Evolutionary conservation across 2,888 invertebrate genomes (phyloP).

Genomic region (Papilio elwesi): DNA sequence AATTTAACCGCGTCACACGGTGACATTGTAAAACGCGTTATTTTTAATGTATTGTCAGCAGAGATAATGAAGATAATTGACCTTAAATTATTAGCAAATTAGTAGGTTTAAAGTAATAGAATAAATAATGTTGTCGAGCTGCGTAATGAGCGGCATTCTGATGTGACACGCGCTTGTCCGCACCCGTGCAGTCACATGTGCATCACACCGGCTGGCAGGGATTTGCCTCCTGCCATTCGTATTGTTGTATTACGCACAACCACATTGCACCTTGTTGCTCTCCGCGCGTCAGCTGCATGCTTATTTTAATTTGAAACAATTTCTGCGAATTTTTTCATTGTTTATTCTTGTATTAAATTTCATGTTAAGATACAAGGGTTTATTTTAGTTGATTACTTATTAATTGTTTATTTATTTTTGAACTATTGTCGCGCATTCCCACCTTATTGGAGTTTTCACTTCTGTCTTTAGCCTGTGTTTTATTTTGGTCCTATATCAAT

Average conservation of each 20-base stretch:
- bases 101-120: slow-evolving; percentile 78
- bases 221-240: not conserved
- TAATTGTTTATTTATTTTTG: too few species aligned
- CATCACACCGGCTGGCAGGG: slow-evolving; percentile 33
- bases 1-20: slow-evolving; percentile 71
- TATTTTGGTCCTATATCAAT: too few species aligned
- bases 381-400: too few species aligned
- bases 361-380: too few species aligned
- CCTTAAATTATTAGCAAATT: slow-evolving; percentile 80
- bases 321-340: too few species aligned
- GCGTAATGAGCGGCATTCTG: slow-evolving; percentile 62
- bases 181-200: slow-evolving; percentile 37
- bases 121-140: slow-evolving; percentile 72
- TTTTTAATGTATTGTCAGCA: slow-evolving; percentile 68
- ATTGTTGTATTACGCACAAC: not conserved
- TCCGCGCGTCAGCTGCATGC: too few species aligned
- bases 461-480: too few species aligned
- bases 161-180: slow-evolving; percentile 52
- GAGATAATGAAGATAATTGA: slow-evolving; percentile 81
- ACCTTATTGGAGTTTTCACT: too few species aligned
- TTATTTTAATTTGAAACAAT: too few species aligned
- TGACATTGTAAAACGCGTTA: slow-evolving; percentile 75
- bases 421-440: too few species aligned
- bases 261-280: too few species aligned
- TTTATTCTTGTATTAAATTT: too few species aligned